Evolutionary conservation across 2,113 vertebrate genomes (phyloP).

Genomic region (Oryzias celebensis): DNA sequence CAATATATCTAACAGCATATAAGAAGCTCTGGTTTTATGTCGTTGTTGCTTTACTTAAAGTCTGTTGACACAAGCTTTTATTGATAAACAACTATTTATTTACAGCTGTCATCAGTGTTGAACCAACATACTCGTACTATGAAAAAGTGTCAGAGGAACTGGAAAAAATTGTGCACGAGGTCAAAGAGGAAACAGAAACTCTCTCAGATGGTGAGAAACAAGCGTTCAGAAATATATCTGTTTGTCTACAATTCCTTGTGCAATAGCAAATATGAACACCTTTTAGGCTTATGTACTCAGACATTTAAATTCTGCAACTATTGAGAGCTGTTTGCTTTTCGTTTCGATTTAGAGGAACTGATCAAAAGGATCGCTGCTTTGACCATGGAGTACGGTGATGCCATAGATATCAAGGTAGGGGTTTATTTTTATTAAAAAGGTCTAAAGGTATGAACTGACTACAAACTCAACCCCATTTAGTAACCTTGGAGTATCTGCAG

Average conservation of each 20-base stretch:
- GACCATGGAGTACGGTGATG: conserved; percentile 80
- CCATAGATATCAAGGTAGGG: conserved; percentile 83
- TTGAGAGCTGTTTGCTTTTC: neutral
- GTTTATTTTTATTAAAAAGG: neutral
- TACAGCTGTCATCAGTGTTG: conserved; percentile 65
- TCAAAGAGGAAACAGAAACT: conserved; percentile 54
- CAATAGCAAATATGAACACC: neutral
- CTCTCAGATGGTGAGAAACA: conserved; percentile 61
- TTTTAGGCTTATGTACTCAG: no score
- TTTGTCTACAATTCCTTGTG: neutral
- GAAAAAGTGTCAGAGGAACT: conserved; percentile 79
- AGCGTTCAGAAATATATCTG: neutral
- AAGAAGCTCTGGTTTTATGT: neutral
- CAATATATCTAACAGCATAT: neutral
- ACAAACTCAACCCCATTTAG: no score
- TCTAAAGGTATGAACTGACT: neutral
- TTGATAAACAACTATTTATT: conserved; percentile 2
- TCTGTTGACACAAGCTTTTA: neutral
- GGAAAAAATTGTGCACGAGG: conserved; percentile 76
- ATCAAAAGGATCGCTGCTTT: conserved; percentile 79
- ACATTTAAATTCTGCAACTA: neutral
- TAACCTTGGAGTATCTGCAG: no score
- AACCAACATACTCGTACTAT: conserved; percentile 69
- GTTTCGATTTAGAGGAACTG: conserved; percentile 70
- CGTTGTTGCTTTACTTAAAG: neutral